Conservation (phyloP, 2,113 vertebrate genomes). For the Cnemophilus loriae region DNA sequence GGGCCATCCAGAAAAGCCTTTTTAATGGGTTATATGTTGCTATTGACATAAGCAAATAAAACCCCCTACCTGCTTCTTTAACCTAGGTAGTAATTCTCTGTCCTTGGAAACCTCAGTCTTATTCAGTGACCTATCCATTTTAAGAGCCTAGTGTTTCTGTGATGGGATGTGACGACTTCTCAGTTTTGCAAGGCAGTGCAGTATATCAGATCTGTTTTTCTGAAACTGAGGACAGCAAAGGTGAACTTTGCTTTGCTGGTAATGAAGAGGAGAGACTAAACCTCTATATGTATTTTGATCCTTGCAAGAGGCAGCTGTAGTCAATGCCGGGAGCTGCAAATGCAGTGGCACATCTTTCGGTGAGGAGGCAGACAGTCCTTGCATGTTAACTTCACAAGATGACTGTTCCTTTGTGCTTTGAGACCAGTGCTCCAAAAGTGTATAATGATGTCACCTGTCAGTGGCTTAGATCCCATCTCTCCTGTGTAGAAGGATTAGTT, state of each 20-base stretch:
- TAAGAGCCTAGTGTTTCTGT: not conserved
- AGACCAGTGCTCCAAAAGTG: not conserved
- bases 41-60: not conserved
- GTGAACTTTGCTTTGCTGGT: not conserved
- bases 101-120: not conserved
- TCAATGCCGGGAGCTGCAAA: not conserved
- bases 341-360: not conserved
- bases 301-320: not conserved
- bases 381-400: not conserved
- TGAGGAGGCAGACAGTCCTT: not conserved
- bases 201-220: not conserved
- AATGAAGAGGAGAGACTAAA: not conserved
- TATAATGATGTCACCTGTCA: not conserved
- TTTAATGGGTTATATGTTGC: not conserved
- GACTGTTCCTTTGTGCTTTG: not conserved
- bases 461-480: not conserved
- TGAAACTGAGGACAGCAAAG: not conserved
- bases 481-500: not conserved
- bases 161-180: not conserved
- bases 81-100: not conserved
- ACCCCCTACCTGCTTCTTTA: not conserved
- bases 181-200: not conserved
- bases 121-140: not conserved
- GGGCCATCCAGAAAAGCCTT: not conserved
- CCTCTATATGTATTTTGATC: not conserved